These are phyloP conservation scores for Amniataba percoides DNA, from an alignment of 2,797 vertebrate species.

Conservation along the genomic window DNA sequence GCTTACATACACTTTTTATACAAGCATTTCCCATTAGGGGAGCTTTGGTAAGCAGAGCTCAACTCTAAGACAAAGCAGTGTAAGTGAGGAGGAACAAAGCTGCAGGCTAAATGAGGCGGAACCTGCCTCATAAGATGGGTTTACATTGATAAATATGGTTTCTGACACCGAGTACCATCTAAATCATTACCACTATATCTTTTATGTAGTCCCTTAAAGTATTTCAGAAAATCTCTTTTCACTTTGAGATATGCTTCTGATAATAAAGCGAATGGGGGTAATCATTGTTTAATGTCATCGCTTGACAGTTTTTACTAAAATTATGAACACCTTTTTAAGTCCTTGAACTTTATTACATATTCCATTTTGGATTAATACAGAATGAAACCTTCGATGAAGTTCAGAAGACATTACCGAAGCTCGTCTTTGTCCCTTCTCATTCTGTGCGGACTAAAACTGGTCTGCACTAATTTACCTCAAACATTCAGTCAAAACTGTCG, in stretches of 20 bases:
- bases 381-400: neutral
- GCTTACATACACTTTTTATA: conserved; percentile 21
- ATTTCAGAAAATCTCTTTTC: neutral
- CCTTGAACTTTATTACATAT: neutral
- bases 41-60: conserved; percentile 10
- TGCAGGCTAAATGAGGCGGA: conserved; percentile 15
- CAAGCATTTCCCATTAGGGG: conserved; percentile 17
- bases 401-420: neutral
- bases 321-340: neutral
- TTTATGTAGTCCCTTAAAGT: neutral
- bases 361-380: neutral
- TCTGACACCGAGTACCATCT: neutral
- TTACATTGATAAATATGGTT: conserved; percentile 5
- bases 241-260: conserved; percentile 1
- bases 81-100: conserved; percentile 17
- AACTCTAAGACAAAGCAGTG: neutral
- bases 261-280: neutral
- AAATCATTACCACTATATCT: neutral
- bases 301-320: neutral
- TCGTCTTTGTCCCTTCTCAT: neutral
- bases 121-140: neutral
- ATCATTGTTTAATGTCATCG: neutral
- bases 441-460: neutral
- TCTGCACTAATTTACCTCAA: neutral
- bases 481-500: neutral